phyloP scores from a whole-genome alignment of 2,888 invertebrate species.

The Melanophora roralis region DNA sequence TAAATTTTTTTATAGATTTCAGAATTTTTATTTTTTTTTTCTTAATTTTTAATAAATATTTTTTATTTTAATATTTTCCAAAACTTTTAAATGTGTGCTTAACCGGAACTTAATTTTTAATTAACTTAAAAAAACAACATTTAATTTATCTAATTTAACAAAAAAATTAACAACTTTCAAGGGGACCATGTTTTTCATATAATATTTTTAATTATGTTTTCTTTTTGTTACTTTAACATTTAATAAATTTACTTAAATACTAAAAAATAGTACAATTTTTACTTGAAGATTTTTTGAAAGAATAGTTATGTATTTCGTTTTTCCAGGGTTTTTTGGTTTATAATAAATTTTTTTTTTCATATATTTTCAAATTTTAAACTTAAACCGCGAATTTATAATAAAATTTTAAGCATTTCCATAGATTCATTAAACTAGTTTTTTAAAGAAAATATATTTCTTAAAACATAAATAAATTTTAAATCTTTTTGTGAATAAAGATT shows the following conservation, averaged over 20 bases:
- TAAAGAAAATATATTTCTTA: too few relatives aligned
- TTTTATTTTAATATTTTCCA: background rate
- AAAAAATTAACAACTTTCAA: conserved; percentile 45
- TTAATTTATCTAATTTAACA: background rate
- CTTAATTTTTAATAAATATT: conserved; percentile 10
- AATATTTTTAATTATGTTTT: background rate
- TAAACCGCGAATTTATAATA: too few relatives aligned
- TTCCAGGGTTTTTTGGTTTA: conserved; percentile 14
- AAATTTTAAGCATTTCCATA: too few relatives aligned
- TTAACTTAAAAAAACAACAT: conserved; percentile 1
- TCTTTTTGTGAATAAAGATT: too few relatives aligned
- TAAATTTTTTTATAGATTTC: conserved; percentile 8
- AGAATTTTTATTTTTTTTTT: conserved; percentile 15
- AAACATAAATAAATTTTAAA: too few relatives aligned
- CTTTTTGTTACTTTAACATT: conserved; percentile 5
- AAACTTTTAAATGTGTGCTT: background rate
- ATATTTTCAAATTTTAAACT: background rate
- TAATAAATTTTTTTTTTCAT: conserved; percentile 7
- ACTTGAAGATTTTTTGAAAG: conserved; percentile 29
- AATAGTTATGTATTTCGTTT: conserved; percentile 24
- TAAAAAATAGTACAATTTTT: conserved; percentile 60
- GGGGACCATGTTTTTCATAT: conserved; percentile 39
- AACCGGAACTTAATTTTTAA: conserved; percentile 7
- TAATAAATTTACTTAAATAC: conserved; percentile 54
- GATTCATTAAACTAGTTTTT: too few relatives aligned